Evolutionary conservation across 1,140 invertebrate species (phyloP).

Genomic region (Diprion similis): DNA sequence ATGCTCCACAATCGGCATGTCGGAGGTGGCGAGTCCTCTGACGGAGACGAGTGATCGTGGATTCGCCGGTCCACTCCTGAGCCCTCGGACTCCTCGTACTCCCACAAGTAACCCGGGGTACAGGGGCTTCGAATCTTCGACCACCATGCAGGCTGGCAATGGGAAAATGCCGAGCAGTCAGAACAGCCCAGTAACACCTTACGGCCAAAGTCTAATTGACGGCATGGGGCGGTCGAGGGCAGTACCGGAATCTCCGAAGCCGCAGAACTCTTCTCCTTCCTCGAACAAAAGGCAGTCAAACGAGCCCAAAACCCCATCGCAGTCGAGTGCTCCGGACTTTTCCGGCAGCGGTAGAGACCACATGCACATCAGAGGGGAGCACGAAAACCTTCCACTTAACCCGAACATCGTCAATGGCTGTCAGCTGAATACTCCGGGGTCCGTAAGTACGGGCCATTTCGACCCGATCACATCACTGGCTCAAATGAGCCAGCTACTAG

Average conservation of each 20-base stretch:
- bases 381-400: constrained; percentile 84
- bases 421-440: constrained; percentile 51
- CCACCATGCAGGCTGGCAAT: constrained; percentile 30
- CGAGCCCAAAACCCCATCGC: constrained; percentile 40
- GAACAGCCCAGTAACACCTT: constrained; percentile 52
- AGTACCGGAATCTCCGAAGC: constrained; percentile 57
- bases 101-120: constrained; percentile 53
- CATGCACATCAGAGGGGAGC: constrained; percentile 59
- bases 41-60: constrained; percentile 54
- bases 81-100: constrained; percentile 59
- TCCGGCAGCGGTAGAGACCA: constrained; percentile 45
- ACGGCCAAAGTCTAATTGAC: constrained; percentile 50
- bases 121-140: constrained; percentile 48
- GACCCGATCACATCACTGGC: constrained; percentile 93
- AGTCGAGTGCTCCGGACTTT: constrained; percentile 40
- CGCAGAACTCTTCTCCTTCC: constrained; percentile 55
- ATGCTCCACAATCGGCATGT: constrained; percentile 49
- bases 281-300: constrained; percentile 55
- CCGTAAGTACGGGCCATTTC: constrained; percentile 73
- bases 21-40: constrained; percentile 54
- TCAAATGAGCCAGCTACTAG: constrained; percentile 92
- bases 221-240: constrained; percentile 58
- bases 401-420: constrained; percentile 74
- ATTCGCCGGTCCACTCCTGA: constrained; percentile 52
- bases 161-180: constrained; percentile 53